Conservation (phyloP, 2,113 vertebrate species). For the Phocoena sinus region DNA sequence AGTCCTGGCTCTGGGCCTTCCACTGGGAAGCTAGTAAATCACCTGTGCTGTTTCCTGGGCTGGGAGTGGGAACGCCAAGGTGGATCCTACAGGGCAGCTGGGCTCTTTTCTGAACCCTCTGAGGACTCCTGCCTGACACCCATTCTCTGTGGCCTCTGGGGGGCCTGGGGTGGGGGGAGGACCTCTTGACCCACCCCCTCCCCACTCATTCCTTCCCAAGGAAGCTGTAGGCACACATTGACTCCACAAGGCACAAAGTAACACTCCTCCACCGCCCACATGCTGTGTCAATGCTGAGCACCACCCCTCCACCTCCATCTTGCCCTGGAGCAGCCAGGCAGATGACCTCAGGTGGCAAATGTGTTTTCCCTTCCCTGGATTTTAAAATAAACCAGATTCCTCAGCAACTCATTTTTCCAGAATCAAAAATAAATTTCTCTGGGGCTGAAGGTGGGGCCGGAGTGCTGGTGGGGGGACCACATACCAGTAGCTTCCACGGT, state of each 20-base stretch:
- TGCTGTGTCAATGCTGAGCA: fast-evolving
- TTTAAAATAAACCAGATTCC: constrained; percentile 46
- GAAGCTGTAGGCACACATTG: background rate
- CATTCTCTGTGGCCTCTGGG: background rate
- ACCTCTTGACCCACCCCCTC: background rate
- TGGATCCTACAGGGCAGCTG: background rate
- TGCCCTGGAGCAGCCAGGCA: background rate
- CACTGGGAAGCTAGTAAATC: background rate
- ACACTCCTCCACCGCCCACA: too few species aligned
- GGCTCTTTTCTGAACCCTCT: background rate
- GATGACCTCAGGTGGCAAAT: background rate
- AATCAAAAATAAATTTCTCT: constrained; percentile 8
- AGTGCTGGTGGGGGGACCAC: background rate
- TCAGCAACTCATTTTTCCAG: constrained; percentile 41
- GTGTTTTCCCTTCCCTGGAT: background rate
- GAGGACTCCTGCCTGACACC: background rate
- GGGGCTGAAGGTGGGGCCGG: background rate
- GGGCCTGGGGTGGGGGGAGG: background rate
- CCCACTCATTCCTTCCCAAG: background rate
- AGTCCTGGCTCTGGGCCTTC: background rate
- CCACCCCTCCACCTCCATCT: background rate
- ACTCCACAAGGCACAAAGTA: background rate
- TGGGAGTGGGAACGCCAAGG: background rate
- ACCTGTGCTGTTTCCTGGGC: background rate
- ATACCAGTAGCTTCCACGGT: background rate